A percentile compares a stretch with the other conserved stretches of the same genome.
These are phyloP conservation scores for Brachionus rotundiformis DNA, from an alignment of 1,140 invertebrate species.

Conservation along the genomic window DNA sequence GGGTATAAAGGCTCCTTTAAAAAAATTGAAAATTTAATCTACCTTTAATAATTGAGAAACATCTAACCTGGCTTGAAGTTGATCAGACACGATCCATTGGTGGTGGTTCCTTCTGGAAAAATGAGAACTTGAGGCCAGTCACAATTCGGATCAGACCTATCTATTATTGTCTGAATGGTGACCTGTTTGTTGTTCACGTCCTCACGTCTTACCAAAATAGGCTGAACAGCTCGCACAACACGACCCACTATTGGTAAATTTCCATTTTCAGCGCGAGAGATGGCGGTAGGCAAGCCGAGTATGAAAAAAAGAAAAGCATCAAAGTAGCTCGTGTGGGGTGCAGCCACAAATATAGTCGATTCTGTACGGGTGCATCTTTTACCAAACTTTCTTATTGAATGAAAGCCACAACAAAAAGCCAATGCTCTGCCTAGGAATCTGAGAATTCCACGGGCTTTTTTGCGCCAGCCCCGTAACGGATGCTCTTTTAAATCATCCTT, in stretches of 20 bases:
- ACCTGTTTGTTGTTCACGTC: conserved; percentile 86
- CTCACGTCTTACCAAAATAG: conserved; percentile 87
- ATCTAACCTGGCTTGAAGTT: conserved; percentile 86
- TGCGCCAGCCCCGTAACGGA: conserved; percentile 32
- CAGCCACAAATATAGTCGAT: conserved; percentile 81
- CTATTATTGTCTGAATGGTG: conserved; percentile 85
- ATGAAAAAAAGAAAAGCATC: conserved; percentile 81
- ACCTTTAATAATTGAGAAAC: conserved; percentile 15
- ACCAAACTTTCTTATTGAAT: conserved; percentile 73
- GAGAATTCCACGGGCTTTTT: not conserved
- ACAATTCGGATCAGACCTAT: conserved; percentile 76
- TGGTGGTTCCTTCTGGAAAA: conserved; percentile 92
- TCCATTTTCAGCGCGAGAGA: conserved; percentile 75
- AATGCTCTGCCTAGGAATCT: conserved; percentile 2
- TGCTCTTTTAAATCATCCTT: not conserved
- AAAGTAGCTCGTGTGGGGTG: conserved; percentile 86
- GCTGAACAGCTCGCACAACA: conserved; percentile 87
- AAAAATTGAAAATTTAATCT: too few species aligned
- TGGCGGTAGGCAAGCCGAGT: conserved; percentile 75
- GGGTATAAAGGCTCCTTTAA: conserved; percentile 72
- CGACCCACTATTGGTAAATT: conserved; percentile 80
- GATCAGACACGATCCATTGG: conserved; percentile 86
- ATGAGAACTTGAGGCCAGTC: conserved; percentile 93
- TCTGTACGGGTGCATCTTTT: conserved; percentile 70
- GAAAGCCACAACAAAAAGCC: conserved; percentile 69